A percentile compares a stretch with the other conserved stretches of the same genome.
Evolutionary conservation across 2,888 invertebrate genomes (phyloP).

Genomic region (Lasioglossum vierecki): DNA sequence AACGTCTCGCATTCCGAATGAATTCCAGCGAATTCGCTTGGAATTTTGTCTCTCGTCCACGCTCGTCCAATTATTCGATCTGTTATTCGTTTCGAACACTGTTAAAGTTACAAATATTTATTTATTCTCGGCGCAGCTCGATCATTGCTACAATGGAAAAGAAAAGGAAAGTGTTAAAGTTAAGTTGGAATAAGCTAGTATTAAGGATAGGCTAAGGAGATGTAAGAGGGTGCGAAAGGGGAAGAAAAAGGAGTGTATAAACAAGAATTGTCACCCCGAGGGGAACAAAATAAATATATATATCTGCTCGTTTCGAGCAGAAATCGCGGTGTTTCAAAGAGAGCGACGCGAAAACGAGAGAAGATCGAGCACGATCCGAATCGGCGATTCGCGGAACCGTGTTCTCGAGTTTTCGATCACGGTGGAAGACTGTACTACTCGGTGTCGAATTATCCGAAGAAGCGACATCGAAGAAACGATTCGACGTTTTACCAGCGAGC

Average conservation of each 20-base stretch:
- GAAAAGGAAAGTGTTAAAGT: too few species aligned
- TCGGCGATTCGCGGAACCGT: background rate
- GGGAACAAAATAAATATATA: too few species aligned
- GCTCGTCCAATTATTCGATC: background rate
- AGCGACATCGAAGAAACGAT: background rate
- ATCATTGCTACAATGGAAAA: too few species aligned
- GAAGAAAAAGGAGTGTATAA: too few species aligned
- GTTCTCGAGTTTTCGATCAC: background rate
- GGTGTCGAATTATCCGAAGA: background rate
- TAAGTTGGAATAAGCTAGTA: too few species aligned
- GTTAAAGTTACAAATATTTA: too few species aligned
- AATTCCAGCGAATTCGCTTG: background rate
- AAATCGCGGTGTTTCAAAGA: background rate
- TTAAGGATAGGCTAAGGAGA: too few species aligned
- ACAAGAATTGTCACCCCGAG: too few species aligned
- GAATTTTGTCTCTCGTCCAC: background rate
- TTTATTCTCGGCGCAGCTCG: too few species aligned
- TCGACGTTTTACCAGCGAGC: background rate
- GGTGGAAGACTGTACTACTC: too few species aligned
- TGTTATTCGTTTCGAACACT: background rate
- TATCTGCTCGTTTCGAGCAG: too few species aligned
- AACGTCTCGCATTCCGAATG: background rate
- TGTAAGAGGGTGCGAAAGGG: too few species aligned
- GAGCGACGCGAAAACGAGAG: background rate
- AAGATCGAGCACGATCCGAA: background rate